These are phyloP conservation scores for Dipodomys merriami DNA, from an alignment of 2,113 vertebrate species.

Conservation along the genomic window DNA sequence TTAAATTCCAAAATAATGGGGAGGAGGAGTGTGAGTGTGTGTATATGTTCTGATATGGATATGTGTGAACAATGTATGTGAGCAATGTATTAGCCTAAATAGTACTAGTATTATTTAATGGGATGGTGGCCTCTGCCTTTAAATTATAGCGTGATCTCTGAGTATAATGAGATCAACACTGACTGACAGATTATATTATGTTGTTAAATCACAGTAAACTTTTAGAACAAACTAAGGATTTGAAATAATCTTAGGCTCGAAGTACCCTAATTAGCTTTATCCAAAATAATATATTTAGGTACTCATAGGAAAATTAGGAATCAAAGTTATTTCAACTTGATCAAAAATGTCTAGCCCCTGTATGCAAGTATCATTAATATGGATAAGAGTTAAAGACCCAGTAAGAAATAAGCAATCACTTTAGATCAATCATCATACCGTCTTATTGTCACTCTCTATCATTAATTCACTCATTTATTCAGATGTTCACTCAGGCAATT, in stretches of 20 bases:
- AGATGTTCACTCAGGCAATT: background rate
- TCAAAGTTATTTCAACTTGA: background rate
- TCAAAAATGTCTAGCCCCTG: background rate
- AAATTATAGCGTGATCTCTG: background rate
- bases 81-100: constrained; percentile 14
- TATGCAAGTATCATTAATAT: background rate
- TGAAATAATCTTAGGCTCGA: constrained; percentile 16
- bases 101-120: too few species aligned
- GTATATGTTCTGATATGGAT: background rate
- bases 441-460: background rate
- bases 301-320: background rate
- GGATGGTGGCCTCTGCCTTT: too few species aligned
- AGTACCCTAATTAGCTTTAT: background rate
- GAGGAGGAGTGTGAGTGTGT: background rate
- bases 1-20: background rate
- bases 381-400: background rate
- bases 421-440: background rate
- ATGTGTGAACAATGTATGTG: background rate
- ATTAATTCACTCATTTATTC: background rate
- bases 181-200: background rate
- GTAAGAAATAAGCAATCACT: background rate
- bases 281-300: background rate
- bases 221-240: background rate
- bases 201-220: background rate
- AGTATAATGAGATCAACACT: background rate